These are phyloP conservation scores for Hystrix cristata DNA, from an alignment of 2,113 vertebrate species.

Conservation along the genomic window DNA sequence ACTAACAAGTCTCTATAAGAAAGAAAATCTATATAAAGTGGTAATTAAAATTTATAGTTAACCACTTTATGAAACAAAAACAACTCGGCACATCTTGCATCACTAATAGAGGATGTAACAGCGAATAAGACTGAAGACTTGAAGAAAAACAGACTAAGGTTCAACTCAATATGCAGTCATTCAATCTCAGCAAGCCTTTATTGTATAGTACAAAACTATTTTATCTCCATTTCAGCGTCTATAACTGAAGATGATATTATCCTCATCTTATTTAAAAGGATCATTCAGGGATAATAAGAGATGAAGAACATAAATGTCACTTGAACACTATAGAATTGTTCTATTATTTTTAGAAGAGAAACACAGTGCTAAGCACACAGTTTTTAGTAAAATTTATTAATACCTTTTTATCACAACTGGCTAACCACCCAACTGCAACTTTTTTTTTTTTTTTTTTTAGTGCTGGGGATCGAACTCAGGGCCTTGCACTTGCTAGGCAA, in stretches of 20 bases:
- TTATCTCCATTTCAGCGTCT: slow-evolving; percentile 40
- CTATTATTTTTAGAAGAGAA: slow-evolving; percentile 58
- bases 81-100: neutral
- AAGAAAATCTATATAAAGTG: neutral
- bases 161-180: neutral
- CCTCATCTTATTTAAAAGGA: slow-evolving; percentile 42
- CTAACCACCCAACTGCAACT: neutral
- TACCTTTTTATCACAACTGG: neutral
- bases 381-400: slow-evolving; percentile 2
- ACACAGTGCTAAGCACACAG: neutral
- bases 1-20: neutral
- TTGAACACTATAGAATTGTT: slow-evolving; percentile 39
- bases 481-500: too few relatives aligned
- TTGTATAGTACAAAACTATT: neutral
- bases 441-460: neutral
- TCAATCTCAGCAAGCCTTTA: neutral
- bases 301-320: slow-evolving; percentile 44
- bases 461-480: too few relatives aligned
- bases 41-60: slow-evolving; percentile 1
- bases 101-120: neutral
- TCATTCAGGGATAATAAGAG: slow-evolving; percentile 16
- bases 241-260: slow-evolving; percentile 43
- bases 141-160: neutral
- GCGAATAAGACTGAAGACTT: neutral
- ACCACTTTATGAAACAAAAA: slow-evolving; percentile 16